A percentile compares a stretch with the other conserved stretches of the same genome.
Evolutionary conservation across 2,113 vertebrate genomes (phyloP).

Genomic region (Oncorhynchus clarkii): DNA sequence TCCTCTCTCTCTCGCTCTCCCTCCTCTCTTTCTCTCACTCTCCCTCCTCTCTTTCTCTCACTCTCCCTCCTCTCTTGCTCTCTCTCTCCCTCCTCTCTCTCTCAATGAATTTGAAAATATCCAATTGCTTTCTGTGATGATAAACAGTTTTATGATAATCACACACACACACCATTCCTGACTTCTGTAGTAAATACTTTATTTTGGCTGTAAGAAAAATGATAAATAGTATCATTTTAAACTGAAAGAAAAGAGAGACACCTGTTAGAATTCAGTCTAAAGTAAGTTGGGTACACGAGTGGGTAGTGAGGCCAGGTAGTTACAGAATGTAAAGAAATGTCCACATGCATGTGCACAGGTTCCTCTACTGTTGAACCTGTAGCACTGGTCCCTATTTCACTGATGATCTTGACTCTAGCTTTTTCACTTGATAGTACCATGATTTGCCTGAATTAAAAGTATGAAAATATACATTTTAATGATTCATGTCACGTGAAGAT

Average conservation of each 20-base stretch:
- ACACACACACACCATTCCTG: background rate
- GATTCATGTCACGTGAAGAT: background rate
- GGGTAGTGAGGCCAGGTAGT: background rate
- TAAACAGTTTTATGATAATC: background rate
- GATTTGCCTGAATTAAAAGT: background rate
- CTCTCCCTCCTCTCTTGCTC: constrained; percentile 32
- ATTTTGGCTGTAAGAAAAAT: background rate
- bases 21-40: constrained; percentile 9
- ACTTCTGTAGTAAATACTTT: constrained; percentile 4
- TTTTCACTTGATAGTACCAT: background rate
- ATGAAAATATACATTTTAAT: background rate
- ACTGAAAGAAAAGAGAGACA: background rate
- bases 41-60: constrained; percentile 24
- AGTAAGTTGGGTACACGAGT: too few species aligned
- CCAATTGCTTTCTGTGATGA: background rate
- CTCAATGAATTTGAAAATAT: background rate
- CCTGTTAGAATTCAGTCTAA: background rate
- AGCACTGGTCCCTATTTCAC: too few species aligned
- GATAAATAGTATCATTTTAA: background rate
- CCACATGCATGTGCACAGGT: background rate
- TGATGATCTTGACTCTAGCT: too few species aligned
- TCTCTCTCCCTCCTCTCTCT: constrained; percentile 49
- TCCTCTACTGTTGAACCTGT: too few species aligned
- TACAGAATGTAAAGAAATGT: background rate
- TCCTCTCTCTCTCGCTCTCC: constrained; percentile 36